Evolutionary conservation across 2,113 vertebrate species (phyloP).

Genomic region (Macquaria australasica): DNA sequence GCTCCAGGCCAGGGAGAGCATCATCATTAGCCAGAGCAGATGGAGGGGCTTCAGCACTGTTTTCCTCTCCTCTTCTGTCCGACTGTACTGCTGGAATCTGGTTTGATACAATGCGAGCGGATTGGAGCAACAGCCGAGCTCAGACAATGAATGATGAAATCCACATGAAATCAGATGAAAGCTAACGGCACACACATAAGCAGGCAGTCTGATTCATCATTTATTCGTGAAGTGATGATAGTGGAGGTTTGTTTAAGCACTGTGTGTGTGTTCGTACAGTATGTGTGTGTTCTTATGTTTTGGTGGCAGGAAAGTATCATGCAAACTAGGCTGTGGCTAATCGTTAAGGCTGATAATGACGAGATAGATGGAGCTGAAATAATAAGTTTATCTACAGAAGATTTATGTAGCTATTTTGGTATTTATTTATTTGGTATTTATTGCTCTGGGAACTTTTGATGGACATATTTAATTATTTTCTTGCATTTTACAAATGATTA

Average conservation of each 20-base stretch:
- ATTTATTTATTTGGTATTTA: not conserved
- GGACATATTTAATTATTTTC: not conserved
- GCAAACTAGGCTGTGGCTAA: not conserved
- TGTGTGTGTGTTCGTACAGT: constrained; percentile 30
- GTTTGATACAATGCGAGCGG: constrained; percentile 58
- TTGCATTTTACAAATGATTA: not conserved
- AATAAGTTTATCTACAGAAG: not conserved
- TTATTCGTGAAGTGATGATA: constrained; percentile 68
- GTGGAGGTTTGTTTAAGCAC: constrained; percentile 47
- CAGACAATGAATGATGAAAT: constrained; percentile 82
- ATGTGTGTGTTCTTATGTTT: constrained; percentile 47
- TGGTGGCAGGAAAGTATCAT: constrained; percentile 2
- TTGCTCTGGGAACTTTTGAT: not conserved
- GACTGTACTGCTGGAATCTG: constrained; percentile 74
- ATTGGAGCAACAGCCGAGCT: constrained; percentile 58
- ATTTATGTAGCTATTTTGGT: not conserved
- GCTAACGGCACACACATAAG: constrained; percentile 41
- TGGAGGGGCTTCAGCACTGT: constrained; percentile 69
- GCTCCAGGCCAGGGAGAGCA: constrained; percentile 78
- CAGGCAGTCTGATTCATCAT: constrained; percentile 71
- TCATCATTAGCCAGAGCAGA: constrained; percentile 81
- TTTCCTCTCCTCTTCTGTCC: constrained; percentile 58
- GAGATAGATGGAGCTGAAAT: not conserved
- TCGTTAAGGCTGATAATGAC: not conserved
- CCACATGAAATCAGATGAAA: constrained; percentile 80